Conservation (phyloP, 1,140 invertebrate genomes). For the Panagrolaimus sp. region DNA sequence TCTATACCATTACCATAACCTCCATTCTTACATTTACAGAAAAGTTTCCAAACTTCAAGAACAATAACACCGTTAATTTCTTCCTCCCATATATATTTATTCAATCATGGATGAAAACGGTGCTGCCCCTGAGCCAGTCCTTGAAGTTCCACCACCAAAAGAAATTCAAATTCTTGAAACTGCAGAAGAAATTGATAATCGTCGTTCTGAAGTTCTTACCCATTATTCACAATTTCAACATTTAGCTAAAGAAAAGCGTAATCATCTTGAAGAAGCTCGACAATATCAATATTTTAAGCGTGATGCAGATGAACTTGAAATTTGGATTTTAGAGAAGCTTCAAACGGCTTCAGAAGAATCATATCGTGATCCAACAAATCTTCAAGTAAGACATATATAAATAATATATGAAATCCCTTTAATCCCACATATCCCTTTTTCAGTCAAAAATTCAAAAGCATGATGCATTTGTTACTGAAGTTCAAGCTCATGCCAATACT, state of each 20-base stretch:
- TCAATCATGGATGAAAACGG: slow-evolving; percentile 27
- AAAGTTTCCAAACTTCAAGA: no score
- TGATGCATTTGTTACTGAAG: slow-evolving; percentile 98
- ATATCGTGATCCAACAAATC: slow-evolving; percentile 87
- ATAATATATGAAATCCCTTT: slow-evolving; percentile 11
- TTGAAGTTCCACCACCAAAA: slow-evolving; percentile 65
- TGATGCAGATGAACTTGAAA: slow-evolving; percentile 96
- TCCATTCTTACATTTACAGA: no score
- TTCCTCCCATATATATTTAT: no score
- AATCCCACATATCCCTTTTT: slow-evolving; percentile 22
- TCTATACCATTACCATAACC: no score
- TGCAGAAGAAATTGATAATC: slow-evolving; percentile 81
- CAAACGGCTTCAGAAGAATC: slow-evolving; percentile 97
- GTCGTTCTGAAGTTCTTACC: slow-evolving; percentile 62
- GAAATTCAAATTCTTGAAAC: slow-evolving; percentile 97
- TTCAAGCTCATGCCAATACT: slow-evolving; percentile 93
- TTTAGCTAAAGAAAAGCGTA: slow-evolving; percentile 81
- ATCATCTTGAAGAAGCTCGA: slow-evolving; percentile 93
- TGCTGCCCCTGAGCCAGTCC: slow-evolving; percentile 57
- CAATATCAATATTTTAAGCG: slow-evolving; percentile 95
- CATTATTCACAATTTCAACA: slow-evolving; percentile 86
- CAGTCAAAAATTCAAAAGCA: slow-evolving; percentile 98
- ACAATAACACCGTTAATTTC: no score
- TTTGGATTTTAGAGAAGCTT: slow-evolving; percentile 96
- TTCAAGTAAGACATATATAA: slow-evolving; percentile 67